Percentiles rank a stretch among this genome's conserved stretches.
These are phyloP conservation scores for Gambelia wislizenii DNA, from an alignment of 2,797 vertebrate species.

Conservation along the genomic window DNA sequence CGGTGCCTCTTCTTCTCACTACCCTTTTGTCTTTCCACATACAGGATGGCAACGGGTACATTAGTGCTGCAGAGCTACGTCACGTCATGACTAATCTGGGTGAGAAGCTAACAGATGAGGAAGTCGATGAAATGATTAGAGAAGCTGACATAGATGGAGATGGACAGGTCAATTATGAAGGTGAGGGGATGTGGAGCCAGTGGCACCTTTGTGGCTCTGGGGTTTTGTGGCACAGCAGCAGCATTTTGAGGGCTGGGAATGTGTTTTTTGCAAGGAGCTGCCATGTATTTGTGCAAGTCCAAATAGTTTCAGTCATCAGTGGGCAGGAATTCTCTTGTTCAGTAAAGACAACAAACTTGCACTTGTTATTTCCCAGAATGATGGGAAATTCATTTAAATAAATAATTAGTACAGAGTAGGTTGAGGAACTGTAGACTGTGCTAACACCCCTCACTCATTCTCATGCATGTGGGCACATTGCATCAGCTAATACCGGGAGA, in stretches of 20 bases:
- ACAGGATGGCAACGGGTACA: constrained; percentile 91
- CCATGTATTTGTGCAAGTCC: neutral
- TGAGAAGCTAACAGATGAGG: constrained; percentile 91
- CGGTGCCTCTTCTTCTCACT: too few relatives aligned
- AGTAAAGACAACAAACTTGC: neutral
- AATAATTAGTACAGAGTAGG: too few relatives aligned
- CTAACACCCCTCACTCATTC: too few relatives aligned
- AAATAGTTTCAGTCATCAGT: neutral
- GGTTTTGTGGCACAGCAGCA: rapidly evolving
- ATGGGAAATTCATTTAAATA: neutral
- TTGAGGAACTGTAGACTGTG: neutral
- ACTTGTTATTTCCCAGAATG: neutral
- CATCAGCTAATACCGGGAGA: too few relatives aligned
- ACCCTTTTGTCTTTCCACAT: neutral
- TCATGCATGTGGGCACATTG: too few relatives aligned
- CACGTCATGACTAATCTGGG: constrained; percentile 93
- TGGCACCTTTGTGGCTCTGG: too few relatives aligned
- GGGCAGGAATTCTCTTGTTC: neutral
- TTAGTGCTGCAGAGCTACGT: constrained; percentile 90
- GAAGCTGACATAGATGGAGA: constrained; percentile 92
- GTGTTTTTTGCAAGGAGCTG: neutral
- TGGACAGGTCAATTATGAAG: constrained; percentile 93
- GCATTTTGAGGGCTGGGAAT: too few relatives aligned
- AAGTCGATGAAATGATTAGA: constrained; percentile 93
- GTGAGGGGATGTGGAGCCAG: constrained; percentile 65